These are phyloP conservation scores for Nephotettix cincticeps DNA, from an alignment of 1,140 invertebrate species.

Conservation along the genomic window DNA sequence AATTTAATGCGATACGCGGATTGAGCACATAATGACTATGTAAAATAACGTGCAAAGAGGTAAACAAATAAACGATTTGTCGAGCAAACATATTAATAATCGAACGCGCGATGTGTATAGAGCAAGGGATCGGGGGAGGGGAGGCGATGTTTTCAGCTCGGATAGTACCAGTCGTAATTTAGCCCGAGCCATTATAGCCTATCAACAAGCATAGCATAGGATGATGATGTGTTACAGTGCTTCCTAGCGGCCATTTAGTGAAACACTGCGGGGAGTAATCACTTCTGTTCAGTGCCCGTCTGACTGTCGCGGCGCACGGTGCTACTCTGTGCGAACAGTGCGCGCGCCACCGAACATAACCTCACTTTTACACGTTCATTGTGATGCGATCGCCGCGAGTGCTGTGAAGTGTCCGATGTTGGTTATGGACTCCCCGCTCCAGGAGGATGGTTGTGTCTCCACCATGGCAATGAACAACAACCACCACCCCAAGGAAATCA, in stretches of 20 bases:
- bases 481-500: neutral
- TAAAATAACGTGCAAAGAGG: neutral
- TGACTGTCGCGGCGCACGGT: neutral
- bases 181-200: slow-evolving; percentile 31
- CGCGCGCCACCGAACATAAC: neutral
- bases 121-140: neutral
- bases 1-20: no score
- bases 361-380: neutral
- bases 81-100: neutral
- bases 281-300: slow-evolving; percentile 18
- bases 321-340: neutral
- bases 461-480: slow-evolving; percentile 26
- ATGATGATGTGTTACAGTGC: slow-evolving; percentile 24
- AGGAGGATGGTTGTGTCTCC: slow-evolving; percentile 11
- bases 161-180: slow-evolving; percentile 26
- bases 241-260: slow-evolving; percentile 29
- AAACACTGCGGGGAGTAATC: slow-evolving; percentile 23
- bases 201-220: slow-evolving; percentile 31
- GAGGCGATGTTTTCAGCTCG: slow-evolving; percentile 13
- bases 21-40: no score
- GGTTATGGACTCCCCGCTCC: slow-evolving; percentile 12
- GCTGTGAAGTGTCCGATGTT: slow-evolving; percentile 22
- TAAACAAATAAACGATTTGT: slow-evolving; percentile 17
- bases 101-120: neutral
- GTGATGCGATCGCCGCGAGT: neutral